Evolutionary conservation across 2,888 invertebrate species (phyloP), one percentile per base, ranked within the genome.

Genomic region (Phasia obesa): DNA sequence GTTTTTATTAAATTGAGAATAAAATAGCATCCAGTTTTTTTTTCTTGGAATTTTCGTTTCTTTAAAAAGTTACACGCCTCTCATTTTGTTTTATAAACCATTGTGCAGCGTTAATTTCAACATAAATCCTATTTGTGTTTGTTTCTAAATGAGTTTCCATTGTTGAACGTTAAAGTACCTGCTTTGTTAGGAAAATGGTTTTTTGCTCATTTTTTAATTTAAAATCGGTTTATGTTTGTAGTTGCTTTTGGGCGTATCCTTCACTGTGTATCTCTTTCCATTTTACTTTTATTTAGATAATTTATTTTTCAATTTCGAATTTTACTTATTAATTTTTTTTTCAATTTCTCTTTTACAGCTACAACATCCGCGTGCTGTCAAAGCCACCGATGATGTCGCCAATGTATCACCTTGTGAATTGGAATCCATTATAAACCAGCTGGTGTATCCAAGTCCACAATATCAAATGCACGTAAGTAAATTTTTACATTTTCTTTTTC

Each of bases 401-500:
- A 89, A 88, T 84, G 86, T 90, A 75, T 88, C 91, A 75, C 88
- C 89, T 69, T 91, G 90, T 77, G 91, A 91, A 85, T 85, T 91
- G 86, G 91, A 91, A 86, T 88, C 89, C 73, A 86, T 91, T 84
- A 89, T 91, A 85, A 90, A 89, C 87, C 90, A 91, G 81, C 86
- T 91, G 86, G 87, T 88, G 81, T 89, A 91, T 87, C 91, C 91
- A 79, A 90, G 87, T 67, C 88, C 89, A 7, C 91, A 90, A 77
- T 91, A 91, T 84, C 90, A 91, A 87, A 86, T 91, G 87, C 91
- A 91, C 84, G 91, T 91, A 88, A 90, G 91, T 89, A 47, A 23
- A 55, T 49, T 27, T 67, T 59, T 31, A 1, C 2, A 35, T 42
- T 59, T 42, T 42, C 11, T 11, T 51, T 59, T 47, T 23, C 6